A percentile compares a stretch with the other conserved stretches of the same genome.
Conservation (phyloP, 2,797 vertebrate species). For the Erpetoichthys calabaricus region DNA sequence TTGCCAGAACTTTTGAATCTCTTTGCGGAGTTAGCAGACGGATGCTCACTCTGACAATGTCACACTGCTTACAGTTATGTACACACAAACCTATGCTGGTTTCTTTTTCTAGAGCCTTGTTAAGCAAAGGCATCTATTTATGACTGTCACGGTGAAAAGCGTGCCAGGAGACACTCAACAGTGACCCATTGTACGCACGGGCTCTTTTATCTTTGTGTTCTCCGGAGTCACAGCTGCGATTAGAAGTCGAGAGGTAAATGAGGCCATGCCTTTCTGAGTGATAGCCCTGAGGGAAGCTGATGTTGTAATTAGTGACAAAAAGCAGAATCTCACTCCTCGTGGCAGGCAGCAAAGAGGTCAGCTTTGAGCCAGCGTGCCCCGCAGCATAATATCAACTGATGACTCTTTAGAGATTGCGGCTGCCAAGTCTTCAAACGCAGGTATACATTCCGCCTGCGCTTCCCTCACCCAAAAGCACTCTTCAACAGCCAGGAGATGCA, state of each 20-base stretch:
- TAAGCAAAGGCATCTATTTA: too few relatives aligned
- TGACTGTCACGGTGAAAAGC: neutral
- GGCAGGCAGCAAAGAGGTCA: neutral
- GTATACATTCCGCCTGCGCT: conserved; percentile 15
- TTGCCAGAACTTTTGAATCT: too few relatives aligned
- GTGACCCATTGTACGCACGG: conserved; percentile 4
- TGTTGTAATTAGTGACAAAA: conserved; percentile 29
- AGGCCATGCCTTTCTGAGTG: conserved; percentile 25
- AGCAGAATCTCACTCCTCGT: conserved; percentile 8
- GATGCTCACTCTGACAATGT: too few relatives aligned
- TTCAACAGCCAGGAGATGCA: too few relatives aligned
- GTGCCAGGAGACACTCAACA: neutral
- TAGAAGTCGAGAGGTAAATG: conserved; percentile 34
- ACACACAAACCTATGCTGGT: too few relatives aligned
- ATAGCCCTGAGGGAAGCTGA: conserved; percentile 22
- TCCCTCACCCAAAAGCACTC: too few relatives aligned
- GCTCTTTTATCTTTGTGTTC: conserved; percentile 28
- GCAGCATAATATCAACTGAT: conserved; percentile 18
- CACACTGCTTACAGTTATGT: too few relatives aligned
- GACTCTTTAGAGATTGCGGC: conserved; percentile 30
- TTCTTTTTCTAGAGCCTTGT: too few relatives aligned
- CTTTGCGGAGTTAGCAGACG: too few relatives aligned
- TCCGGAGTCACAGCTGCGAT: conserved; percentile 34
- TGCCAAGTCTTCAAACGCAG: conserved; percentile 34
- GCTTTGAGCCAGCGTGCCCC: conserved; percentile 17